Percentiles rank a stretch among this genome's conserved stretches.
These are phyloP conservation scores for Petrophora chlorosata DNA, from an alignment of 2,888 invertebrate species.

Conservation along the genomic window DNA sequence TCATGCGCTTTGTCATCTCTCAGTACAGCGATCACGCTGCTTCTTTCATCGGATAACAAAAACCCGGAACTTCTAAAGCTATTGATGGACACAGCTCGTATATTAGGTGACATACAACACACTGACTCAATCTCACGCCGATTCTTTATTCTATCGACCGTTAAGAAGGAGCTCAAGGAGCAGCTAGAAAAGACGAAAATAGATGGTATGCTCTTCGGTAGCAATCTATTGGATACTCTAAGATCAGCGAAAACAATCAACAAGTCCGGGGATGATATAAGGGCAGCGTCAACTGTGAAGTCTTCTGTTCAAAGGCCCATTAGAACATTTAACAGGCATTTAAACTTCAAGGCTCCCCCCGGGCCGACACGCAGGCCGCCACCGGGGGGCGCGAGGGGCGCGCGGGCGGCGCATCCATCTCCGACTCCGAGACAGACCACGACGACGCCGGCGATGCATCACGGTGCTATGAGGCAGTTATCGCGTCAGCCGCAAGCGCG, in stretches of 20 bases:
- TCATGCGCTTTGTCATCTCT: too few relatives aligned
- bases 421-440: neutral
- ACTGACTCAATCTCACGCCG: too few relatives aligned
- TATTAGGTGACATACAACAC: too few relatives aligned
- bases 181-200: conserved; percentile 27
- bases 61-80: too few relatives aligned
- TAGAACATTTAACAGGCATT: neutral
- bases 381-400: neutral
- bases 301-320: too few relatives aligned
- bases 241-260: neutral
- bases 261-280: neutral
- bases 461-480: too few relatives aligned
- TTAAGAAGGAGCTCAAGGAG: conserved; percentile 5
- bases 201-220: neutral
- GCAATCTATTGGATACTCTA: neutral
- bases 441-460: too few relatives aligned
- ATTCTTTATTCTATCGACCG: neutral
- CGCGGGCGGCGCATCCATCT: neutral
- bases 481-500: neutral
- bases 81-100: too few relatives aligned
- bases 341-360: neutral
- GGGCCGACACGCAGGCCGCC: neutral
- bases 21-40: too few relatives aligned
- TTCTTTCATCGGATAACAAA: too few relatives aligned
- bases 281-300: neutral